Evolutionary conservation across 2,113 vertebrate species (phyloP).

Genomic region (Petroica traversi): DNA sequence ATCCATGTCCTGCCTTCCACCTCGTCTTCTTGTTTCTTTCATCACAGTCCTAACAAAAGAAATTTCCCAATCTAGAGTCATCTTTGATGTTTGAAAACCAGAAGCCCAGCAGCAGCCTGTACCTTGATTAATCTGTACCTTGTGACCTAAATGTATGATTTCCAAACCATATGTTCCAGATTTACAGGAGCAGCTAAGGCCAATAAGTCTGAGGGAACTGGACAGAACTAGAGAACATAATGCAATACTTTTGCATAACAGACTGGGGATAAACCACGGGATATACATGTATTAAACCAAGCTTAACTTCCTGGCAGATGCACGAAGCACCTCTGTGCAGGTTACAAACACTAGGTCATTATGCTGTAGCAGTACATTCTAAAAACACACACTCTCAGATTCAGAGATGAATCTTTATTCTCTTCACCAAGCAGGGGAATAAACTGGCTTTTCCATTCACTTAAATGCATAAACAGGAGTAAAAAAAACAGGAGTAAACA

Average conservation of each 20-base stretch:
- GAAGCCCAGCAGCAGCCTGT: background rate
- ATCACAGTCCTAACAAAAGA: background rate
- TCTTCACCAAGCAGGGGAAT: background rate
- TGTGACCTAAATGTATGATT: background rate
- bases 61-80: background rate
- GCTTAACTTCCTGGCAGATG: background rate
- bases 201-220: background rate
- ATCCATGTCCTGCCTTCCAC: background rate
- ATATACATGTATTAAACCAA: background rate
- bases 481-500: background rate
- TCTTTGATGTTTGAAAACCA: background rate
- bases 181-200: constrained; percentile 15
- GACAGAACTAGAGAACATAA: background rate
- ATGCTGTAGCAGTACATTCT: background rate
- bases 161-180: constrained; percentile 39
- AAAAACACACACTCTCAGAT: background rate
- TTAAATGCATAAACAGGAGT: background rate
- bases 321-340: background rate
- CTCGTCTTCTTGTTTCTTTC: background rate
- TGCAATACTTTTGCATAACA: background rate
- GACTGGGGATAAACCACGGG: background rate
- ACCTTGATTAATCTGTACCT: constrained; percentile 24
- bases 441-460: background rate
- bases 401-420: background rate
- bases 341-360: background rate